Evolutionary conservation across 2,797 vertebrate genomes (phyloP).

Genomic region (Telmatherina bonti): DNA sequence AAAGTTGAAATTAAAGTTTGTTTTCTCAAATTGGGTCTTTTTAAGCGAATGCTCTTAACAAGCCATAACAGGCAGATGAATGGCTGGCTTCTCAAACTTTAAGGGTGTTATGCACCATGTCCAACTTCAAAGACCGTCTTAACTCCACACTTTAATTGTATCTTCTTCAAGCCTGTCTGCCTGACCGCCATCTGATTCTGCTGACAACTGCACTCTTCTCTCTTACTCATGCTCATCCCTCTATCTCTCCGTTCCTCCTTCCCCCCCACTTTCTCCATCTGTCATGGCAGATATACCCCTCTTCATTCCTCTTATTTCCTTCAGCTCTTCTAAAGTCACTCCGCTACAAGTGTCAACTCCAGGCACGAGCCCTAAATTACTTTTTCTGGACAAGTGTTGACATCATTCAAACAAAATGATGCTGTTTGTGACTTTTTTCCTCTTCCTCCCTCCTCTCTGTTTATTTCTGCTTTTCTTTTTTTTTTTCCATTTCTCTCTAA

Average conservation of each 20-base stretch:
- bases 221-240: conserved; percentile 69
- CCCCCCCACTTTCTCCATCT: conserved; percentile 55
- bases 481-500: conserved; percentile 57
- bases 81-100: conserved; percentile 79
- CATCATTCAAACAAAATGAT: conserved; percentile 64
- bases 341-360: conserved; percentile 76
- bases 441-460: conserved; percentile 36
- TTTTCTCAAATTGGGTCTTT: conserved; percentile 78
- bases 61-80: conserved; percentile 80
- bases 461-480: conserved; percentile 62
- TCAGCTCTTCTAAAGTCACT: conserved; percentile 61
- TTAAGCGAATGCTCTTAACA: conserved; percentile 81
- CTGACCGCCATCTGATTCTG: conserved; percentile 87
- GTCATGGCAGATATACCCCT: conserved; percentile 50
- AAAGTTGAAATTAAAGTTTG: conserved; percentile 81
- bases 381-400: conserved; percentile 70
- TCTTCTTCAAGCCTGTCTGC: conserved; percentile 87
- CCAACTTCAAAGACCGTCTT: conserved; percentile 90
- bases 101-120: conserved; percentile 84
- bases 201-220: conserved; percentile 86
- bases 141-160: conserved; percentile 90
- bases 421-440: conserved; percentile 44
- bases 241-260: conserved; percentile 61
- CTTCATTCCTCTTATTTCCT: conserved; percentile 20
- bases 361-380: conserved; percentile 69